Percentiles rank a stretch among this genome's conserved stretches.
Evolutionary conservation across 2,888 invertebrate genomes (phyloP).

Genomic region (Amaurobius ferox): DNA sequence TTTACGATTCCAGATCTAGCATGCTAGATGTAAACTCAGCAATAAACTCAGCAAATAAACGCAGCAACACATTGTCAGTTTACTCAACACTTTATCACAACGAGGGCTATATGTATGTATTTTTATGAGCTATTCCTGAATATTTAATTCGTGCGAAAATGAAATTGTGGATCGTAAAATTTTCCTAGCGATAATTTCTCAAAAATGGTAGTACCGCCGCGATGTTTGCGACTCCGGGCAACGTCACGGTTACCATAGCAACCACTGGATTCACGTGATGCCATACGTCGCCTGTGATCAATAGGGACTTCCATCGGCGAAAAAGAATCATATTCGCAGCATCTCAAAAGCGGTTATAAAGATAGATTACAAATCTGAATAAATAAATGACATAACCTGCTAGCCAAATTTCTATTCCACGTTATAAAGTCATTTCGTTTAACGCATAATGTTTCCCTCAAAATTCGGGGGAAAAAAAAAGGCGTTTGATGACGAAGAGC

Average conservation of each 20-base stretch:
- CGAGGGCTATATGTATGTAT: too few species aligned
- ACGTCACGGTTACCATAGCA: slow-evolving; percentile 2
- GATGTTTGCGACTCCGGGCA: not conserved
- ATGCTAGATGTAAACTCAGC: too few species aligned
- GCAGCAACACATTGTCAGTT: too few species aligned
- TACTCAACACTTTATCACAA: too few species aligned
- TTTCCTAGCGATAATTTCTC: not conserved
- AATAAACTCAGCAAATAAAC: too few species aligned
- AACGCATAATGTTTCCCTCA: not conserved
- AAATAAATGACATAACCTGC: not conserved
- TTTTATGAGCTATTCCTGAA: too few species aligned
- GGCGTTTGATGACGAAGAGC: not conserved
- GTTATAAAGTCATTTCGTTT: not conserved
- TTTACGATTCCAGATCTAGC: too few species aligned
- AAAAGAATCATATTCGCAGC: not conserved
- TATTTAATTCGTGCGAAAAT: too few species aligned
- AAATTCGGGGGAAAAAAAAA: too few species aligned
- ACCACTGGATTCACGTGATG: slow-evolving; percentile 2
- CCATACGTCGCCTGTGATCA: not conserved
- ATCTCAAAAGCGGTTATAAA: not conserved
- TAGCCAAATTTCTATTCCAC: not conserved
- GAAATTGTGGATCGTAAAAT: too few species aligned
- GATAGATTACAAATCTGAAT: not conserved
- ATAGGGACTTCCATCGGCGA: not conserved
- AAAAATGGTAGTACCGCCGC: not conserved